Base-by-base conservation (phyloP, 1,140 invertebrate genomes). In the Drosophila pachea region DNA sequence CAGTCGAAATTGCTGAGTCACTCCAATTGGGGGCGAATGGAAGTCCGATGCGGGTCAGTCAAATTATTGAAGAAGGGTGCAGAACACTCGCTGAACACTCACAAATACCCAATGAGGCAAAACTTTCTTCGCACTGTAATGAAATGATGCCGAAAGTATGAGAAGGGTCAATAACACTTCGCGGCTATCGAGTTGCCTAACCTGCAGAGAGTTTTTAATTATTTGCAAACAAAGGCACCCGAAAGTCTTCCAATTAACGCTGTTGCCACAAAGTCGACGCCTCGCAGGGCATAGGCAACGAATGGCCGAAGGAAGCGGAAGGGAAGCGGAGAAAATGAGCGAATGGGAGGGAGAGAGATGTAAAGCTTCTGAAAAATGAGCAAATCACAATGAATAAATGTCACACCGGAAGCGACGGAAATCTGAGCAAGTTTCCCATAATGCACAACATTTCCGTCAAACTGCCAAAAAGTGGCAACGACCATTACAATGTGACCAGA, bases 361-460 rank as follows among this genome's bases (percentile, higher is more conserved):
- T 42, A 32, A 63, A 43, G 42, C 8, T 49, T 56, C 42, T 67
- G 60, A 76, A 66, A 84, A 84, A 68, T 81, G 82, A 81, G 73
- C 81, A 86, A 83, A 86, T 86, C 81, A 84, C 81, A 86, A 86
- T 86, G 82, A 86, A 86, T 86, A 86, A 86, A 86, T 86, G 81
- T 86, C 81, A 76, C 82, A 81, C 81, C 81, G 81, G 81, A 86
- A 86, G 82, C 53, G 73, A 58, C 76, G 81, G 76, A 86, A 79
- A 78, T 71, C 68, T 76, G 45, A 55, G 56, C 73, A 68, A 75
- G 68, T 69, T 72, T 49, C 43, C 65, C 14, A 60, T 70, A 73
- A 76, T 66, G 58, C 55, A 35, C 68, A 75, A 69, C 82, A 86
- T 77, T 86, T 86, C 81, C 82, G 71, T 69, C 61, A 68, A 76